A percentile compares a stretch with the other conserved stretches of the same genome.
Evolutionary conservation across 2,797 vertebrate genomes (phyloP).

Genomic region (Enteromius thamalakanensis): DNA sequence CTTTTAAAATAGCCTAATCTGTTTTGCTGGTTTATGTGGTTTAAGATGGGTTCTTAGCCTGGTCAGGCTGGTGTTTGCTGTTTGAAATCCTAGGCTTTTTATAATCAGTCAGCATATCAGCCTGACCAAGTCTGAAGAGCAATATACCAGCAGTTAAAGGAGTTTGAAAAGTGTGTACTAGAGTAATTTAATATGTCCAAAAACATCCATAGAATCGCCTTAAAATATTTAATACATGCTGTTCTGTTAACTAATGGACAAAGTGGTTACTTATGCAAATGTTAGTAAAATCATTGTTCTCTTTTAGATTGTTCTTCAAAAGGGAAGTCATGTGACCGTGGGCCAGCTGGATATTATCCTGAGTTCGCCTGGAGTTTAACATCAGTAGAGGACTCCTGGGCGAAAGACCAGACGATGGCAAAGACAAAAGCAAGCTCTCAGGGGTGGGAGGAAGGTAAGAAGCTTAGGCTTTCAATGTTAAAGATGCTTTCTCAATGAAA

Average conservation of each 20-base stretch:
- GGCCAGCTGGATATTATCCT: constrained; percentile 58
- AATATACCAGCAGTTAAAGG: background rate
- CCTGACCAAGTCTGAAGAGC: background rate
- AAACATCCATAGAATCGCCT: background rate
- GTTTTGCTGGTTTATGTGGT: background rate
- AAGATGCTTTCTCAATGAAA: background rate
- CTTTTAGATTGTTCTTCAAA: constrained; percentile 70
- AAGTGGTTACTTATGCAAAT: background rate
- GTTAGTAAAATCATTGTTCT: background rate
- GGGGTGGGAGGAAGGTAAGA: constrained; percentile 83
- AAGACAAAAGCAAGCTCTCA: constrained; percentile 72
- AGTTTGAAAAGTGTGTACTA: background rate
- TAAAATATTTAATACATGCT: background rate
- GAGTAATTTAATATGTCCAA: background rate
- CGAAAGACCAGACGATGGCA: constrained; percentile 63
- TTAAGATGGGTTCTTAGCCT: background rate
- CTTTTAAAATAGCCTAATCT: background rate
- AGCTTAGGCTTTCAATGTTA: background rate
- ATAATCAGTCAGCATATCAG: background rate
- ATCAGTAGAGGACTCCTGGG: constrained; percentile 67
- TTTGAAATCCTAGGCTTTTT: background rate
- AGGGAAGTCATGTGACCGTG: constrained; percentile 66
- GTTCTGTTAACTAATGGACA: constrained; percentile 5
- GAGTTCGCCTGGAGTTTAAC: constrained; percentile 81
- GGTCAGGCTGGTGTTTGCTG: background rate